phyloP scores from a whole-genome alignment of 2,888 invertebrate genomes.

The Tiliacea citrago region DNA sequence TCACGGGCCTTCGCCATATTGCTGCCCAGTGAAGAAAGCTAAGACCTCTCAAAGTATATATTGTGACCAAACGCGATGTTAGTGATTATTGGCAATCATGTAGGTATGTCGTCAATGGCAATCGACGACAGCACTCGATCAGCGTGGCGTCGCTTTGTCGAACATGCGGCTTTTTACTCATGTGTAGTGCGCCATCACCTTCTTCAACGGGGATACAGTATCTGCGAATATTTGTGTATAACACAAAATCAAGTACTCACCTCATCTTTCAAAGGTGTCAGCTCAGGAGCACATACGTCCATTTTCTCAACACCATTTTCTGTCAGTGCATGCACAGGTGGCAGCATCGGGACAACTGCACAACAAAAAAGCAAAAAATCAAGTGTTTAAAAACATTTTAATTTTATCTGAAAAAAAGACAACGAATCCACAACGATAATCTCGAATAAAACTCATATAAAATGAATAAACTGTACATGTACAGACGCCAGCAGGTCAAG shows the following conservation, averaged over 20 bases:
- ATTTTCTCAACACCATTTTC: slow-evolving; percentile 71
- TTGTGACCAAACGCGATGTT: slow-evolving; percentile 25
- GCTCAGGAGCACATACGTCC: slow-evolving; percentile 69
- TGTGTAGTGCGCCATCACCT: slow-evolving; percentile 7
- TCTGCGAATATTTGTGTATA: not conserved
- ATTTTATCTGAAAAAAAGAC: slow-evolving; percentile 70
- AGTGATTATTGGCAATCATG: slow-evolving; percentile 28
- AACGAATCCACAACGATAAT: slow-evolving; percentile 44
- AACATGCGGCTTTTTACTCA: slow-evolving; percentile 23
- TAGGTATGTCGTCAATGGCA: slow-evolving; percentile 13
- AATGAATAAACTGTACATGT: slow-evolving; percentile 59
- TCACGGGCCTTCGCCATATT: slow-evolving; percentile 23
- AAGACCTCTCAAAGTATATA: not conserved
- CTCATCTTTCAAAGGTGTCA: slow-evolving; percentile 69
- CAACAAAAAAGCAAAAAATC: slow-evolving; percentile 76
- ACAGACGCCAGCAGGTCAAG: too few relatives aligned
- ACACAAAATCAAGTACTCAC: slow-evolving; percentile 55
- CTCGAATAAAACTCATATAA: slow-evolving; percentile 55
- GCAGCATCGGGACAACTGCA: slow-evolving; percentile 72
- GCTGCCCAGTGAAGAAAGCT: not conserved
- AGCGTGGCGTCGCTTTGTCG: slow-evolving; percentile 9
- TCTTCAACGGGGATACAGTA: not conserved
- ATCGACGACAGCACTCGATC: slow-evolving; percentile 18
- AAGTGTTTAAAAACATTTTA: slow-evolving; percentile 37
- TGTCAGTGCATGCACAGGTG: slow-evolving; percentile 57